A percentile compares a stretch with the other conserved stretches of the same genome.
Conservation (phyloP, 2,113 vertebrate species). For the Daboia siamensis region DNA sequence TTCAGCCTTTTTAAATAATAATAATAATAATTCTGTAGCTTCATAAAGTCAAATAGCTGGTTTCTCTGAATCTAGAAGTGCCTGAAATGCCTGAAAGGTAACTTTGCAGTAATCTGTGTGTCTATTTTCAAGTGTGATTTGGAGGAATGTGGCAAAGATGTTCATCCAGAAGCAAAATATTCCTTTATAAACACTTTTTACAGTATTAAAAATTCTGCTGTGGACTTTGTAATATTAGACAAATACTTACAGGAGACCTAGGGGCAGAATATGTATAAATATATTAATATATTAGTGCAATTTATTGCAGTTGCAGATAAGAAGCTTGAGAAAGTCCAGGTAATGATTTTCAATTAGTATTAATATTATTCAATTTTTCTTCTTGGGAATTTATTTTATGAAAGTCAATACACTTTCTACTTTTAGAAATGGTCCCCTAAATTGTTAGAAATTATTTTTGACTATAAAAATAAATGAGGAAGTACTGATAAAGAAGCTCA, state of each 20-base stretch:
- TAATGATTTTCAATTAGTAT: neutral
- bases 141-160: neutral
- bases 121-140: neutral
- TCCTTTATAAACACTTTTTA: neutral
- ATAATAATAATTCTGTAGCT: neutral
- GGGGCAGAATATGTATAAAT: slow-evolving; percentile 46
- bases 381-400: neutral
- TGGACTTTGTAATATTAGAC: slow-evolving; percentile 45
- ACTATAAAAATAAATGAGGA: slow-evolving; percentile 23
- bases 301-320: slow-evolving; percentile 42
- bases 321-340: neutral
- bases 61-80: neutral
- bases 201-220: slow-evolving; percentile 28
- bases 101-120: neutral
- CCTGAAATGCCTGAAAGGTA: neutral
- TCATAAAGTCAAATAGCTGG: neutral
- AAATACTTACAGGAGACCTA: slow-evolving; percentile 33
- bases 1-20: neutral
- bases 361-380: slow-evolving; percentile 19
- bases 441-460: neutral
- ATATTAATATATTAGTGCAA: slow-evolving; percentile 51
- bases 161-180: neutral
- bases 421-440: neutral
- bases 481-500: neutral
- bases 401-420: slow-evolving; percentile 18